Percentiles rank a stretch among this genome's conserved stretches.
phyloP scores from a whole-genome alignment of 2,797 vertebrate genomes.

The Poeciliopsis paucimaculata region DNA sequence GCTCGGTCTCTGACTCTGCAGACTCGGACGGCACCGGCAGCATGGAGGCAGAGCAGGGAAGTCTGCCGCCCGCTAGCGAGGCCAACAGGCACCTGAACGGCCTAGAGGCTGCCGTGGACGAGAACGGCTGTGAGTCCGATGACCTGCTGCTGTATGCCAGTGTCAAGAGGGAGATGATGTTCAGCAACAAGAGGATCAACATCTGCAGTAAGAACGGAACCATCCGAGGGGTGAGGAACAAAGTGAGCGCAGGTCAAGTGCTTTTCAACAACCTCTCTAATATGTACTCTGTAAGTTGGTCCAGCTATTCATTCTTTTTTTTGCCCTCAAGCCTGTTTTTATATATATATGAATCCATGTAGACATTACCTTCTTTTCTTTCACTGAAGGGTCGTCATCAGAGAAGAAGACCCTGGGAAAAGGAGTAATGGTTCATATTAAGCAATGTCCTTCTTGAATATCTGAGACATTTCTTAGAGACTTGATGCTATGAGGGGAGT shows the following conservation, averaged over 20 bases:
- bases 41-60: conserved; percentile 82
- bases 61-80: conserved; percentile 75
- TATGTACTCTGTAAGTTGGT: conserved; percentile 87
- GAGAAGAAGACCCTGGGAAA: conserved; percentile 74
- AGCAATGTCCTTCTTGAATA: neutral
- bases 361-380: conserved; percentile 3
- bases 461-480: neutral
- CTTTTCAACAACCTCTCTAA: conserved; percentile 95
- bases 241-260: conserved; percentile 98
- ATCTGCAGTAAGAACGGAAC: conserved; percentile 99
- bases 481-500: neutral
- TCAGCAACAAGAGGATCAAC: conserved; percentile 90
- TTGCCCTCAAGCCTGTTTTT: neutral
- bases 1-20: conserved; percentile 76
- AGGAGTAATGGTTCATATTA: conserved; percentile 42
- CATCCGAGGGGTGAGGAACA: conserved; percentile 94
- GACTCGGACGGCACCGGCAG: conserved; percentile 87
- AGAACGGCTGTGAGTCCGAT: conserved; percentile 84
- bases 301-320: neutral
- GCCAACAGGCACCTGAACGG: conserved; percentile 87
- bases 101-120: conserved; percentile 73
- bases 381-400: conserved; percentile 67
- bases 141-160: conserved; percentile 90
- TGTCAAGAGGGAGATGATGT: conserved; percentile 86
- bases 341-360: neutral